phyloP scores from a whole-genome alignment of 1,140 invertebrate genomes.

The Macrobrachium nipponense region DNA sequence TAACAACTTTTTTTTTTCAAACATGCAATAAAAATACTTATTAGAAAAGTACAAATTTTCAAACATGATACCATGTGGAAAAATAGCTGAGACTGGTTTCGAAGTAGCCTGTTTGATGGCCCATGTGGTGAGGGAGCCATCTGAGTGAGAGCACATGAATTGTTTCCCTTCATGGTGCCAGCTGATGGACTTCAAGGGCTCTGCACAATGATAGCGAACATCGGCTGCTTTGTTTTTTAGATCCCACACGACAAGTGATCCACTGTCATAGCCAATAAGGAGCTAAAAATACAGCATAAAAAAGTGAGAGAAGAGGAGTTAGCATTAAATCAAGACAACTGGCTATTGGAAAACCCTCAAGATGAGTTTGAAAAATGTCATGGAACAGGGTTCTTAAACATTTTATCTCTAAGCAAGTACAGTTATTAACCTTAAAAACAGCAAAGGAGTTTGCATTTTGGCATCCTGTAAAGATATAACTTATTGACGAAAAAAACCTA shows the following conservation, averaged over 20 bases:
- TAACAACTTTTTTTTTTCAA: too few species aligned
- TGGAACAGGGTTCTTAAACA: too few species aligned
- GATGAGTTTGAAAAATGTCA: too few species aligned
- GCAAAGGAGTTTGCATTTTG: too few species aligned
- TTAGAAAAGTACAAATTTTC: too few species aligned
- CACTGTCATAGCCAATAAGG: slow-evolving; percentile 95
- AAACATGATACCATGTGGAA: slow-evolving; percentile 86
- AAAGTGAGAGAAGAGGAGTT: slow-evolving; percentile 2
- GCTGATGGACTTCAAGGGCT: slow-evolving; percentile 85
- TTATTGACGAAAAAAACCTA: too few species aligned
- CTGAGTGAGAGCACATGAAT: slow-evolving; percentile 95
- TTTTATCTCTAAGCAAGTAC: too few species aligned
- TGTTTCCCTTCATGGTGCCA: slow-evolving; percentile 99
- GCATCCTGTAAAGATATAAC: too few species aligned
- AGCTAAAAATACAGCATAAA: slow-evolving; percentile 75
- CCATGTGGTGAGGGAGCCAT: slow-evolving; percentile 96
- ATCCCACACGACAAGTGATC: slow-evolving; percentile 94
- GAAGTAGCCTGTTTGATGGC: slow-evolving; percentile 76
- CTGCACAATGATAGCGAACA: slow-evolving; percentile 81
- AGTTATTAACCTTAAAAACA: too few species aligned
- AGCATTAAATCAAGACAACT: not conserved
- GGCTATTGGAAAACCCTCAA: too few species aligned
- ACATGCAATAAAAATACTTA: too few species aligned
- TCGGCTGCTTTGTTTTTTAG: slow-evolving; percentile 85
- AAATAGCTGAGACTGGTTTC: slow-evolving; percentile 84